Evolutionary conservation across 1,140 invertebrate species (phyloP), one percentile per base, ranked within the genome.

Genomic region (Nomia melanderi): DNA sequence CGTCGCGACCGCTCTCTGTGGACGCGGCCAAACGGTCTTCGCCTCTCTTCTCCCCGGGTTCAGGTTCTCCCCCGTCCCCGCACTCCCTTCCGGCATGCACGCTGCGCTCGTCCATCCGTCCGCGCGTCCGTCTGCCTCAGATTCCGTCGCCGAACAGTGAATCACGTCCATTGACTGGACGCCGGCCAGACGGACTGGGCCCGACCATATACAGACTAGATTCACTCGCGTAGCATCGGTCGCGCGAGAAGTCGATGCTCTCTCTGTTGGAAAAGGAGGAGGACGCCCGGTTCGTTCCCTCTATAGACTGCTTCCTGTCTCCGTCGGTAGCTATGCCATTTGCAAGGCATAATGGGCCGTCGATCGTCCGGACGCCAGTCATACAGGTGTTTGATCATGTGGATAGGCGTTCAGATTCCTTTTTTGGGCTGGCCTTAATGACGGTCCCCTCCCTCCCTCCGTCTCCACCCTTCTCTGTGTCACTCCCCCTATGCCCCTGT

Each of bases 171-270:
- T 88, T 89, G 88, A 90, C 88, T 87, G 82, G 77, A 83, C 79
- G 82, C 74, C 66, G 65, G 78, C 57, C 88, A 85, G 84, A 86
- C 82, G 77, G 81, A 82, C 82, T 73, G 82, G 75, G 87, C 84
- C 88, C 81, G 87, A 87, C 87, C 87, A 89, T 89, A 87, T 88
- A 88, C 87, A 90, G 87, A 89, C 86, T 88, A 89, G 85, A 89
- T 87, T 89, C 87, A 88, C 87, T 89, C 82, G 86, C 79, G 82
- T 81, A 76, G 81, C n/a, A n/a, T n/a, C 20, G 5, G 69, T 27
- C 65, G 39, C 59, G 57, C 65, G 59, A 36, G 56, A 66, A 31
- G 65, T 47, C 73, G 63, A 70, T 47, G 72, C 62, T 74, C 72
- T 66, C 72, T 66, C 50, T n/a, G 20, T 41, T 50, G 44, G 47